Evolutionary conservation across 2,113 vertebrate genomes (phyloP).

Genomic region (Corythaixoides concolor): DNA sequence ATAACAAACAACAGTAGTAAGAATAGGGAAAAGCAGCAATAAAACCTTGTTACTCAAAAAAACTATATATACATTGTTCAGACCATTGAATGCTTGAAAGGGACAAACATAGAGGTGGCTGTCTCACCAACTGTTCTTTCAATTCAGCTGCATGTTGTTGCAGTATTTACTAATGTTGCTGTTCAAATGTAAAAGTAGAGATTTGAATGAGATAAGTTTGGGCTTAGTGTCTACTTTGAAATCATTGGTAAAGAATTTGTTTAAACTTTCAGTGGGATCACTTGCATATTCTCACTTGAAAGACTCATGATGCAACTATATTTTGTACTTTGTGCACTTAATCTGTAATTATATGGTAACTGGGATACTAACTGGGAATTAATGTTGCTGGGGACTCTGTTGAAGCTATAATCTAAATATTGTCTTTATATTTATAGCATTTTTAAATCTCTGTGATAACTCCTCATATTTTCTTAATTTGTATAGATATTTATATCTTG

Average conservation of each 20-base stretch:
- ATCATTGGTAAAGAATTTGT: not conserved
- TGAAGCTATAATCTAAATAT: constrained; percentile 50
- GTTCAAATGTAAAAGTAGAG: not conserved
- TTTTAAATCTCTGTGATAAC: constrained; percentile 6
- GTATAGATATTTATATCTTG: not conserved
- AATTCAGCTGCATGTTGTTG: not conserved
- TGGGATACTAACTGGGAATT: constrained; percentile 48
- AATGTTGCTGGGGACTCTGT: constrained; percentile 18
- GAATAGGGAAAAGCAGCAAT: not conserved
- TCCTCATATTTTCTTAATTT: not conserved
- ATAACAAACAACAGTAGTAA: not conserved
- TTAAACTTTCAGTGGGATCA: not conserved
- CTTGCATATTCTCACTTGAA: not conserved
- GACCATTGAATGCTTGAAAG: not conserved
- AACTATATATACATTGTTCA: not conserved
- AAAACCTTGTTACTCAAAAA: not conserved
- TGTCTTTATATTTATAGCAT: constrained; percentile 35
- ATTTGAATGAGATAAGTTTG: not conserved
- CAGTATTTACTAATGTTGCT: not conserved
- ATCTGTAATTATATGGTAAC: constrained; percentile 58
- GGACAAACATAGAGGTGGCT: not conserved
- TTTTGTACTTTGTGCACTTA: constrained; percentile 14
- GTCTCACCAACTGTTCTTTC: not conserved
- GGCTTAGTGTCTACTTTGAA: not conserved
- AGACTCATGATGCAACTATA: constrained; percentile 3